A percentile compares a stretch with the other conserved stretches of the same genome.
Conservation (phyloP, 1,140 invertebrate species). For the Bombus fervidus region DNA sequence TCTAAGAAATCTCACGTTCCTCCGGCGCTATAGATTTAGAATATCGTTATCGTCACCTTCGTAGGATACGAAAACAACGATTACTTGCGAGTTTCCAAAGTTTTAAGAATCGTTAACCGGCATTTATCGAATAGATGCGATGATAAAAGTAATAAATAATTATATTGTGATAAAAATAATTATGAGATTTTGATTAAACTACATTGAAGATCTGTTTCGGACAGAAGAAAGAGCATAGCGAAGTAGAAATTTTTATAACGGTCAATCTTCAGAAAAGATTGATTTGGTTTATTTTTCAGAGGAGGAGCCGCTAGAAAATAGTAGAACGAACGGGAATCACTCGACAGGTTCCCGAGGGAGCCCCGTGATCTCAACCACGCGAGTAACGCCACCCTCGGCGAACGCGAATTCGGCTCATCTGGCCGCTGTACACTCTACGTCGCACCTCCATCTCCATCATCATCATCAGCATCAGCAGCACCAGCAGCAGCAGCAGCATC, state of each 20-base stretch:
- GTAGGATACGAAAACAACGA: rapidly evolving
- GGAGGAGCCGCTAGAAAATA: slow-evolving; percentile 78
- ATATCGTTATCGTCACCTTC: neutral
- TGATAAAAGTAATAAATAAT: too few species aligned
- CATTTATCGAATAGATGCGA: too few species aligned
- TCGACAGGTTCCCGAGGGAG: slow-evolving; percentile 66
- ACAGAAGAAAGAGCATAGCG: too few species aligned
- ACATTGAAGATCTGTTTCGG: too few species aligned
- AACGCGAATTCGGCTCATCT: slow-evolving; percentile 68
- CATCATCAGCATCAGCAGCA: slow-evolving; percentile 52
- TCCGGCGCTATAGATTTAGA: neutral
- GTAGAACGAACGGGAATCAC: slow-evolving; percentile 76
- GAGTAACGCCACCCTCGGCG: slow-evolving; percentile 68
- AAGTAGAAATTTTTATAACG: too few species aligned
- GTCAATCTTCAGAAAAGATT: neutral
- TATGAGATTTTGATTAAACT: too few species aligned
- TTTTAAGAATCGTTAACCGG: too few species aligned
- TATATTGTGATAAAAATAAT: too few species aligned
- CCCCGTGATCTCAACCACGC: slow-evolving; percentile 73
- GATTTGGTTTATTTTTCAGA: slow-evolving; percentile 71
- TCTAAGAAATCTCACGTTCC: neutral
- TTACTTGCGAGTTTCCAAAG: too few species aligned
- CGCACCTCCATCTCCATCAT: slow-evolving; percentile 60
- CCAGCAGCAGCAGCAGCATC: slow-evolving; percentile 35
- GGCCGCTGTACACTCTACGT: slow-evolving; percentile 60